Evolutionary conservation across 1,140 invertebrate genomes (phyloP), one percentile per base, ranked within the genome.

Genomic region (Batillaria attramentaria): DNA sequence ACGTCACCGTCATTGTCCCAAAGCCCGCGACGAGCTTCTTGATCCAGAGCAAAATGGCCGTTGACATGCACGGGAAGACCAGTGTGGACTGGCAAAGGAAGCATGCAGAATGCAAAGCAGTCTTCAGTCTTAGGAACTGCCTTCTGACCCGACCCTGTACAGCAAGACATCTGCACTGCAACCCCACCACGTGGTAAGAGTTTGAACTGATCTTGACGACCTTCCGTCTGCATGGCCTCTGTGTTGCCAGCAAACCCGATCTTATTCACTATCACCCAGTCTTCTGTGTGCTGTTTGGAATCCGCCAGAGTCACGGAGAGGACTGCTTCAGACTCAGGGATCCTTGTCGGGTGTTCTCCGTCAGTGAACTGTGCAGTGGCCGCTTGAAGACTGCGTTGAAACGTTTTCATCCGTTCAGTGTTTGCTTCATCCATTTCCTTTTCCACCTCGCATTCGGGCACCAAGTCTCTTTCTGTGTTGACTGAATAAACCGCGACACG

Each of bases 31-130:
- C 89, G 81, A 18, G 87, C 79, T 79, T 89, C 89, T 72, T 87
- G 83, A 72, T 88, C 88, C 16, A 90, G 70, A 46, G 86, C 87
- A 85, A 90, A 90, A 75, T 89, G 85, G 1, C 87, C 89, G 84
- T 90, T 89, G 20, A 90, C 83, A 66, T 90, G 84, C 33, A 88
- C 80, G 33, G 88, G 88, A 24, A 90, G 69, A n/a, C 84, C 83
- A 18, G 87, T 88, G 37, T 81, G 62, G 16, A 86, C 72, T 35
- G 89, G 87, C 3, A 90, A 78, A 24, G 89, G 89, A 20, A 90
- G 80, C 77, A 87, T 88, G 77, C 89, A 90, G 80, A 86, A 90
- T 6, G 83, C 82, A 69, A 81, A 84, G 16, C 73, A 31, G 16
- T 77, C 33, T 28, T 33, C 66, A 24, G 39, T 39, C 20, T 20